phyloP scores from a whole-genome alignment of 2,888 invertebrate genomes.

The Pollenia amentaria region DNA sequence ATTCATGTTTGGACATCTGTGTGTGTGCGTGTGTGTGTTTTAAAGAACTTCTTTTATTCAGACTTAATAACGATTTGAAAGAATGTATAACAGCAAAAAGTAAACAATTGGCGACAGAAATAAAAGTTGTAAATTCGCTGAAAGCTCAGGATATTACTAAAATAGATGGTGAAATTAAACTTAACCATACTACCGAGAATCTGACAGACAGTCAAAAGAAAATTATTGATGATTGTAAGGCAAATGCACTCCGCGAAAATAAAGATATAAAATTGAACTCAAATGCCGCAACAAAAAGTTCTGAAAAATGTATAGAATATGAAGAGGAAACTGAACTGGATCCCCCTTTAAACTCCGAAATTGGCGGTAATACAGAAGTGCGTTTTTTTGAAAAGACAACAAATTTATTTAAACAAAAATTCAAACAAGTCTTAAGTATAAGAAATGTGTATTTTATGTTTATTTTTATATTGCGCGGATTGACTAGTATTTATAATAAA shows the following conservation, averaged over 20 bases:
- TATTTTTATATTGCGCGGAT: conserved; percentile 10
- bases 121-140: conserved; percentile 80
- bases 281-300: not conserved
- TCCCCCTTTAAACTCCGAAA: conserved; percentile 3
- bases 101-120: conserved; percentile 80
- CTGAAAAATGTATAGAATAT: conserved; percentile 8
- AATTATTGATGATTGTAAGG: not conserved
- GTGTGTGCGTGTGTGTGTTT: not conserved
- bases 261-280: not conserved
- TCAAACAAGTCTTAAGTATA: conserved; percentile 35
- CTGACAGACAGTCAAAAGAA: conserved; percentile 2
- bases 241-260: conserved; percentile 3
- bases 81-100: conserved; percentile 79
- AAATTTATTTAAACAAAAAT: conserved; percentile 49
- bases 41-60: conserved; percentile 74
- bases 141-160: conserved; percentile 76
- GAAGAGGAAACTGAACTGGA: not conserved
- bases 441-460: conserved; percentile 9
- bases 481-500: conserved; percentile 63
- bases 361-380: conserved; percentile 72
- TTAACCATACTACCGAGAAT: not conserved
- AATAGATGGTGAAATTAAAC: not conserved
- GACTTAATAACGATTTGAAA: conserved; percentile 80
- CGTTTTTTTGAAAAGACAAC: conserved; percentile 63
- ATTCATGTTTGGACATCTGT: not conserved